phyloP scores from a whole-genome alignment of 2,113 vertebrate genomes.

The chimpanzee (Pan troglodytes) region NHGRI_mPanTro3-v2.1_pri NC_086015.1:71269001-71269500 shows the following conservation, averaged over 20 bases:
- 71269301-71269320: neutral
- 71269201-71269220: conserved; percentile 64
- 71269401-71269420: neutral
- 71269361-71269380: neutral
- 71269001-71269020: conserved; percentile 83
- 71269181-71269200: conserved; percentile 87
- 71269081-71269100: conserved; percentile 84
- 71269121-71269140: conserved; percentile 88
- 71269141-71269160: conserved; percentile 90
- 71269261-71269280: conserved; percentile 64
- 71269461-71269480: neutral
- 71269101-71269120: conserved; percentile 76
- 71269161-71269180: conserved; percentile 85
- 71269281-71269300: neutral
- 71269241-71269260: conserved; percentile 52
- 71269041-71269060: conserved; percentile 88
- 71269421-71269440: neutral
- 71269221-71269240: conserved; percentile 62
- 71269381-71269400: neutral
- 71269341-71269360: neutral
- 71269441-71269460: neutral
- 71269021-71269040: conserved; percentile 88
- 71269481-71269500: neutral
- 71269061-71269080: conserved; percentile 85
- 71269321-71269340: neutral